These are phyloP conservation scores for Scaptomyza reducta DNA, from an alignment of 2,888 invertebrate species.

Conservation along the genomic window DNA sequence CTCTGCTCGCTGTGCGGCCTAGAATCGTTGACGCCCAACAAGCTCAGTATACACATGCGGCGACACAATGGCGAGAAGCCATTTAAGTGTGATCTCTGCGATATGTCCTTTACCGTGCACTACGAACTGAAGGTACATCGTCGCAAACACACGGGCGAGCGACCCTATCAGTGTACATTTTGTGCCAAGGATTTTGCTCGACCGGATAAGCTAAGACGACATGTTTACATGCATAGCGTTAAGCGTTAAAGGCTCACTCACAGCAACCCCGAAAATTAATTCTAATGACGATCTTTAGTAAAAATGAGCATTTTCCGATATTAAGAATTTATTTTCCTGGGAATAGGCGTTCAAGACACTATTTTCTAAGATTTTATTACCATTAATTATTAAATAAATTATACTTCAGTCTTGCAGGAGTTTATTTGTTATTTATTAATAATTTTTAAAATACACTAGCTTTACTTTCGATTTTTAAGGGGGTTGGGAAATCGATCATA, in stretches of 20 bases:
- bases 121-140: conserved; percentile 87
- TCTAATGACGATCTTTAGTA: not conserved
- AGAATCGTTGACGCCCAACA: conserved; percentile 86
- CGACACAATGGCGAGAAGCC: conserved; percentile 88
- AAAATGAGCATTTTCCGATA: too few relatives aligned
- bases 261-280: too few relatives aligned
- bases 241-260: conserved; percentile 42
- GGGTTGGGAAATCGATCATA: too few relatives aligned
- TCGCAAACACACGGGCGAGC: conserved; percentile 87
- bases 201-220: conserved; percentile 83
- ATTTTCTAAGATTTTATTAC: too few relatives aligned
- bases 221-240: conserved; percentile 68
- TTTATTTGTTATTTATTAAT: too few relatives aligned
- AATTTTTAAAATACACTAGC: too few relatives aligned
- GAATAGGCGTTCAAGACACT: too few relatives aligned
- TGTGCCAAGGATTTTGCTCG: conserved; percentile 86
- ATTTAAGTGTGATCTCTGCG: conserved; percentile 87
- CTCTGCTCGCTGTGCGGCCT: conserved; percentile 86
- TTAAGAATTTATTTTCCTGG: too few relatives aligned
- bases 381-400: too few relatives aligned
- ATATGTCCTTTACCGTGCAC: conserved; percentile 87
- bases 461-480: too few relatives aligned
- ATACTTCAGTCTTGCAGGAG: too few relatives aligned
- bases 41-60: conserved; percentile 88
- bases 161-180: conserved; percentile 85